Evolutionary conservation across 2,797 vertebrate genomes (phyloP), one percentile per base, ranked within the genome.

Genomic region (Lateolabrax maculatus): DNA sequence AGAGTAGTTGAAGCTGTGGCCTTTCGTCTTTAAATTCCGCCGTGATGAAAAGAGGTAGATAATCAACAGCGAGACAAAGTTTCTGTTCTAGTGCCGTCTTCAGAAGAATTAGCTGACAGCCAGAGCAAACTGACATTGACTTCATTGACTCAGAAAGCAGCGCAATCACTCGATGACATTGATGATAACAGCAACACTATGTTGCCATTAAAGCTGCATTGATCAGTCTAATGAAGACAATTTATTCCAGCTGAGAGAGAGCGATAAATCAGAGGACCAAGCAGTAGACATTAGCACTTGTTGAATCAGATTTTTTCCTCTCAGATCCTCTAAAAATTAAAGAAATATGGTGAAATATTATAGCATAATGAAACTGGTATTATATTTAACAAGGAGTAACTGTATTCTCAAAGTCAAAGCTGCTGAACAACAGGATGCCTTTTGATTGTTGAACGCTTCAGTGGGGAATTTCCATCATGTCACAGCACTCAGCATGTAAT

Each of bases 141-240:
- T 67, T 75, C 73, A 84, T 85, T 65, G 78, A 85, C 56, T 84
- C 18, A 0, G 36, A 53, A 61, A 70, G 44, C 70, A 5, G 68
- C 34, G 18, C 58, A 80, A 76, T 84, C 83, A 68, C 57, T 55
- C 41, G 77, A 85, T 82, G 71, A 61, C 64, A 76, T 48, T 11
- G 21, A 10, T 0, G 44, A 71, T 70, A 75, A 52, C 52, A 19
- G 60, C 46, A 63, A 44, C 71, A 15, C 18, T 11, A 27, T 29
- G 27, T 52, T n/a, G n/a, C 63, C 65, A 60, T 77, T 51, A 75
- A 61, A 19, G 69, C 46, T 1, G 1, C 58, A 87, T 73, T 39
- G 73, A 85, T 83, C 62, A 75, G 44, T 2, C 44, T 63, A 58
- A 60, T 68, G 75, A 84, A 55, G 41, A 71, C 62, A 0, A 23